Evolutionary conservation across 2,113 vertebrate genomes (phyloP), one percentile per base, ranked within the genome.

Genomic region (Larimichthys crocea): DNA sequence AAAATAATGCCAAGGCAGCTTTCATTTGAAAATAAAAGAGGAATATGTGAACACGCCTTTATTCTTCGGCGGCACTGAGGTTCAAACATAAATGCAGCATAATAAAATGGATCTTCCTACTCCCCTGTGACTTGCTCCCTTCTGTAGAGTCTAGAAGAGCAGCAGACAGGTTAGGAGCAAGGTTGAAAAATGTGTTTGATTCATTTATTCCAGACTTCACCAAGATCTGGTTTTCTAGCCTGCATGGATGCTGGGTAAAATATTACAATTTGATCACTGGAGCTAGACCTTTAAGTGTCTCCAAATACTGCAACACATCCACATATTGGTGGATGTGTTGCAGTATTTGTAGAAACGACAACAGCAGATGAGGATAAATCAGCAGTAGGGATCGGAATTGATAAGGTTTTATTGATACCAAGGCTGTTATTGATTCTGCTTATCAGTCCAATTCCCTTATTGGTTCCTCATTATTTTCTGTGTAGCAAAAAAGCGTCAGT

Each of bases 81-180:
- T 65, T 70, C 16, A 31, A 35, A 70, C 44, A 49, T 20, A 74
- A 69, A 79, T 59, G 57, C 69, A 77, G 53, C 74, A 61, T 67
- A 61, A 72, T 55, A 10, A 79, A 68, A 62, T 71, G 61, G 53
- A 67, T 74, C 26, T 10, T 29, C 17, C 35, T 61, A 1, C 35
- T 80, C 53, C n/a, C 46, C 35, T 40, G 26, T 55, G 68, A 55
- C 46, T 61, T 19, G 14, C 60, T 65, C 42, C 10, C n/a, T 53
- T 22, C 59, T 76, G 67, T 42, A 49, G 55, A 56, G 62, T 73
- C 35, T 22, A 67, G 20, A 50, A 6, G 8, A 68, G 63, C 26
- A 63, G 57, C 61, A 77, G 16, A 72, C 67, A 78, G 50, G 19
- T 64, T 49, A 20, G 6, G 29, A 57, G 22, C 5, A 3, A n/a